Conservation (phyloP, 2,888 invertebrate species). For the Smittia sp. region DNA sequence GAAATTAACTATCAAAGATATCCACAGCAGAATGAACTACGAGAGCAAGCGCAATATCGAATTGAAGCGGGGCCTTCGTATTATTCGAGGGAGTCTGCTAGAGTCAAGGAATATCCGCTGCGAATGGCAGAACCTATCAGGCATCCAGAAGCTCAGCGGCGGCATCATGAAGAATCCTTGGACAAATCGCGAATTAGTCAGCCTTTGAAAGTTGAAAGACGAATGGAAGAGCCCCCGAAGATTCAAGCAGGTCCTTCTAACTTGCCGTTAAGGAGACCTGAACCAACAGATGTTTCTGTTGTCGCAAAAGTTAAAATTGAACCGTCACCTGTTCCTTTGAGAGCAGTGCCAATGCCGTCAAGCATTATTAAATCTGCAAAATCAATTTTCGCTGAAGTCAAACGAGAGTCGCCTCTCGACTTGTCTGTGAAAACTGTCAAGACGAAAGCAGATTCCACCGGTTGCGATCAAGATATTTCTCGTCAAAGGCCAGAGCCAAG, state of each 20-base stretch:
- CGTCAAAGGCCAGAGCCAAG: neutral
- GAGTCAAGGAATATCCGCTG: too few relatives aligned
- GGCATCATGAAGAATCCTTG: too few relatives aligned
- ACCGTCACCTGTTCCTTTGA: neutral
- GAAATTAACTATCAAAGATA: neutral
- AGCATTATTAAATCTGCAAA: conserved; percentile 38
- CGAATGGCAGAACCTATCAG: too few relatives aligned
- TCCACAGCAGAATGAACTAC: neutral
- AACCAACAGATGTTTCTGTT: conserved; percentile 12
- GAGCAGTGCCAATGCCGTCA: neutral
- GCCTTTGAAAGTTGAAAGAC: too few relatives aligned
- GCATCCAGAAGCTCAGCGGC: too few relatives aligned
- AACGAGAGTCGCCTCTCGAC: conserved; percentile 73
- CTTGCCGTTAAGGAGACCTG: conserved; percentile 1
- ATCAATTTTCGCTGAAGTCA: conserved; percentile 32
- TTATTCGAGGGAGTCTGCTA: too few relatives aligned
- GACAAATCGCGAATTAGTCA: too few relatives aligned
- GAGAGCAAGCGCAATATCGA: conserved; percentile 5
- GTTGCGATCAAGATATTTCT: conserved; percentile 56
- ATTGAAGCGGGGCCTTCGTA: too few relatives aligned
- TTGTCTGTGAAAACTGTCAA: conserved; percentile 85
- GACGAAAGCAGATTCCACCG: conserved; percentile 84
- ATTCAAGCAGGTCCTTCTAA: neutral
- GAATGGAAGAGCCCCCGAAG: neutral
- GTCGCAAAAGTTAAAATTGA: conserved; percentile 22